Evolutionary conservation across 2,797 vertebrate species (phyloP), one percentile per base, ranked within the genome.

Genomic region (Alosa sapidissima): DNA sequence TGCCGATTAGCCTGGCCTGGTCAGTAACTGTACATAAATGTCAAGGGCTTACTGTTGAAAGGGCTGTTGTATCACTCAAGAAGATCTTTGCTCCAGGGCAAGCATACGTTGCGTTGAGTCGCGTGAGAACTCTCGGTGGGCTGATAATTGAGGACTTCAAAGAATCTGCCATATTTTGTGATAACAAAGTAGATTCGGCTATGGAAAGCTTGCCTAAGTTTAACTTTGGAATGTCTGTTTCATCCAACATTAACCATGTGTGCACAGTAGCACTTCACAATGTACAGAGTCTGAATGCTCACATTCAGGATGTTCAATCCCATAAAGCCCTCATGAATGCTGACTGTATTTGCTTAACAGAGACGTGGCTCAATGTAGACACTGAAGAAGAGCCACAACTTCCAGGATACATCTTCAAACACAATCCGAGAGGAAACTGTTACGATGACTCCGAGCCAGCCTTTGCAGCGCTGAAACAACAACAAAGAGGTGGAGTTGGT

Each of bases 401-500:
- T 28, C 6, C n/a, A 68, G 28, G 28, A 81, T 81, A 8, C 28
- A 11, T 13, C 51, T 81, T 82, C 14, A 9, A 65, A 0, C 81
- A 85, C n/a, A 81, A 58, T 14, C 75, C 84, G 6, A 48, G 41
- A 28, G 36, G 1, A n/a, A 24, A 81, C 1, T 85, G 36, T 54
- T 81, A 81, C 19, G 41, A 85, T 48, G 48, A 60, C 14, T 47
- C 81, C 1, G 81, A 82, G n/a, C 47, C 81, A 24, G 3, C 65
- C 47, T 82, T 82, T 54, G 14, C 55, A 62, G 28, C 36, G 7
- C 16, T 85, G n/a, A 82, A 68, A 65, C 52, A 72, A 54, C 58
- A 85, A 49, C 28, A 21, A 85, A 68, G 58, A 65, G 84, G 84
- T 65, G 81, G 84, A 36, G 81, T 85, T 68, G 84, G 81, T 21